These are phyloP conservation scores for Arrhamphus sclerolepis DNA, from an alignment of 2,797 vertebrate genomes.

Conservation along the genomic window DNA sequence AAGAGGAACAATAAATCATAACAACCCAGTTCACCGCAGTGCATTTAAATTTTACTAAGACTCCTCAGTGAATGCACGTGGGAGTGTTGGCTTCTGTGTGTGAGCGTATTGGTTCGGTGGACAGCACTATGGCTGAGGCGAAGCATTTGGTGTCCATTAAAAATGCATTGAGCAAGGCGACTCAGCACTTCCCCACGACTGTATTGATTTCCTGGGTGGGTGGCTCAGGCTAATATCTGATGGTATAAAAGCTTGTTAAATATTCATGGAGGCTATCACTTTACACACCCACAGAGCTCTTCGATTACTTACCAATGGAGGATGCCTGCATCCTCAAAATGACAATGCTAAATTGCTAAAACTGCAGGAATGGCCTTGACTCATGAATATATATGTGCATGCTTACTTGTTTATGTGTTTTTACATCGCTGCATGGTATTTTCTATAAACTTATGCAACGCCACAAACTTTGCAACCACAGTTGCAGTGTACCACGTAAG, in stretches of 20 bases:
- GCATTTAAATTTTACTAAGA: neutral
- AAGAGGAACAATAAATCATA: neutral
- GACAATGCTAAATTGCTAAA: too few species aligned
- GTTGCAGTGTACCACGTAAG: too few species aligned
- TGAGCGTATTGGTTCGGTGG: neutral
- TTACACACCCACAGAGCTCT: conserved; percentile 20
- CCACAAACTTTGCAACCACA: too few species aligned
- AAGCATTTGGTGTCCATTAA: conserved; percentile 42
- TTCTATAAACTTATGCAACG: too few species aligned
- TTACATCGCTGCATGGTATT: too few species aligned
- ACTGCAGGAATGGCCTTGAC: too few species aligned
- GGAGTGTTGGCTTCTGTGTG: neutral
- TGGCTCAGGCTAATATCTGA: conserved; percentile 39
- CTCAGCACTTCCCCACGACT: conserved; percentile 62
- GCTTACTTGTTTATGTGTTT: too few species aligned
- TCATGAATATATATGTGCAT: too few species aligned
- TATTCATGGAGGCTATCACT: conserved; percentile 60
- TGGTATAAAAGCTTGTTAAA: conserved; percentile 62
- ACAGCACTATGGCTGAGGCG: neutral
- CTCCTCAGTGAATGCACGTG: neutral
- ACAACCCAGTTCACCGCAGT: too few species aligned
- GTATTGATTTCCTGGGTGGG: conserved; percentile 61
- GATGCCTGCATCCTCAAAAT: too few species aligned
- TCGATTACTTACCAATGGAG: neutral
- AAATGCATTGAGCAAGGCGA: conserved; percentile 48